These are phyloP conservation scores for Epinotia demarniana DNA, from an alignment of 2,888 invertebrate species.

Conservation along the genomic window DNA sequence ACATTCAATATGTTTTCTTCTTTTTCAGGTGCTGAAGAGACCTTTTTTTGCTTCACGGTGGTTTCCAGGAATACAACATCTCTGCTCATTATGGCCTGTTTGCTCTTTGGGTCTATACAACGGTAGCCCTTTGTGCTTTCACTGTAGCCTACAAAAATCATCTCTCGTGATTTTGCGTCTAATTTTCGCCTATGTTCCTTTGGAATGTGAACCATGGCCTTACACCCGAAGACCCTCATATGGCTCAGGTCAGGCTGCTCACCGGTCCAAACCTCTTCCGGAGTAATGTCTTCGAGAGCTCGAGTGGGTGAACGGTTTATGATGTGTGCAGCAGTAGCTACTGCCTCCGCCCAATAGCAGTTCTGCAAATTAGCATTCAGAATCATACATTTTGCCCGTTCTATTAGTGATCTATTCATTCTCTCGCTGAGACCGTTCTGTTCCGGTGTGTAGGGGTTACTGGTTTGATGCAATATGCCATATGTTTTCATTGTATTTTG, in stretches of 20 bases:
- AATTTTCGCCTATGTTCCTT: too few relatives aligned
- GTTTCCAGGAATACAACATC: conserved; percentile 33
- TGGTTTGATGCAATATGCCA: conserved; percentile 9
- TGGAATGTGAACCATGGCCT: too few relatives aligned
- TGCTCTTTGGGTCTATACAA: too few relatives aligned
- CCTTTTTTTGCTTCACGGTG: not conserved
- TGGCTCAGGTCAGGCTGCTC: too few relatives aligned
- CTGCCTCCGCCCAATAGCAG: conserved; percentile 3
- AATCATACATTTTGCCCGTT: not conserved
- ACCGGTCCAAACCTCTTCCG: too few relatives aligned
- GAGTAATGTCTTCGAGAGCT: not conserved
- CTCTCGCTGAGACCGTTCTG: conserved; percentile 1
- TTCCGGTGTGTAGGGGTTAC: not conserved
- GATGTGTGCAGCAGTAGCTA: conserved; percentile 2
- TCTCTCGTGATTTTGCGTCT: too few relatives aligned
- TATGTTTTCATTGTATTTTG: not conserved
- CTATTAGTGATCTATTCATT: not conserved
- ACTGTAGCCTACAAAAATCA: too few relatives aligned
- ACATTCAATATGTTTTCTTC: not conserved
- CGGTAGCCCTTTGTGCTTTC: too few relatives aligned
- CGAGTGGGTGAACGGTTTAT: conserved; percentile 2
- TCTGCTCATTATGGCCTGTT: too few relatives aligned
- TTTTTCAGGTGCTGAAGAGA: not conserved
- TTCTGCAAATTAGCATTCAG: too few relatives aligned
- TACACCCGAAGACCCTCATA: too few relatives aligned